Evolutionary conservation across 2,113 vertebrate genomes (phyloP).

Genomic region (Callionymus lyra): DNA sequence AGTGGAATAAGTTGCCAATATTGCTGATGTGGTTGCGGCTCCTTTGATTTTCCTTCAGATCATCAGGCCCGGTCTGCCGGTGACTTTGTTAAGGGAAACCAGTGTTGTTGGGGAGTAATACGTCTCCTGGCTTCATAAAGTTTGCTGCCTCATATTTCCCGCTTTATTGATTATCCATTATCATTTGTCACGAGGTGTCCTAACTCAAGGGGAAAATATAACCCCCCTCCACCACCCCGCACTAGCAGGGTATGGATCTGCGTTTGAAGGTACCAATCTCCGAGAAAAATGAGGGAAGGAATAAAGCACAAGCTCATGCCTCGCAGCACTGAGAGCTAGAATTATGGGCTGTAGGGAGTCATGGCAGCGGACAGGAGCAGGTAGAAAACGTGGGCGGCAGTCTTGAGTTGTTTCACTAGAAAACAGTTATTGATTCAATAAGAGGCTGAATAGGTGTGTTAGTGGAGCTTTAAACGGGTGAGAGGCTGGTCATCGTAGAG

Average conservation of each 20-base stretch:
- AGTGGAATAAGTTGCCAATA: slow-evolving; percentile 99
- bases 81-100: slow-evolving; percentile 99
- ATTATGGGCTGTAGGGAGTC: slow-evolving; percentile 37
- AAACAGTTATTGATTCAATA: too few species aligned
- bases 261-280: slow-evolving; percentile 94
- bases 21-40: slow-evolving; percentile 99
- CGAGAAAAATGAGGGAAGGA: slow-evolving; percentile 96
- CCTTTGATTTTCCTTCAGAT: slow-evolving; percentile 99
- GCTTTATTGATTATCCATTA: slow-evolving; percentile 99
- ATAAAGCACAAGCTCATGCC: slow-evolving; percentile 84
- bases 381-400: too few species aligned
- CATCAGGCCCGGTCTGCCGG: slow-evolving; percentile 99
- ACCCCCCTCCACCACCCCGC: slow-evolving; percentile 78
- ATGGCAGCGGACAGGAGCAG: slow-evolving; percentile 1
- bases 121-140: slow-evolving; percentile 99
- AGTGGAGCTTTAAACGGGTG: too few species aligned
- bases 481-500: too few species aligned
- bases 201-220: slow-evolving; percentile 99
- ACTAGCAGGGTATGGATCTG: slow-evolving; percentile 93
- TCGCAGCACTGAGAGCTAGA: slow-evolving; percentile 79
- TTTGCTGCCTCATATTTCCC: slow-evolving; percentile 99
- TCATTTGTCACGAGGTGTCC: slow-evolving; percentile 99
- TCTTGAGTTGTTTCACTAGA: too few species aligned
- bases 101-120: slow-evolving; percentile 99
- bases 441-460: too few species aligned